Percentiles rank a stretch among this genome's conserved stretches.
Conservation (phyloP, 2,113 vertebrate species). For the Neotragus pygmaeus region DNA sequence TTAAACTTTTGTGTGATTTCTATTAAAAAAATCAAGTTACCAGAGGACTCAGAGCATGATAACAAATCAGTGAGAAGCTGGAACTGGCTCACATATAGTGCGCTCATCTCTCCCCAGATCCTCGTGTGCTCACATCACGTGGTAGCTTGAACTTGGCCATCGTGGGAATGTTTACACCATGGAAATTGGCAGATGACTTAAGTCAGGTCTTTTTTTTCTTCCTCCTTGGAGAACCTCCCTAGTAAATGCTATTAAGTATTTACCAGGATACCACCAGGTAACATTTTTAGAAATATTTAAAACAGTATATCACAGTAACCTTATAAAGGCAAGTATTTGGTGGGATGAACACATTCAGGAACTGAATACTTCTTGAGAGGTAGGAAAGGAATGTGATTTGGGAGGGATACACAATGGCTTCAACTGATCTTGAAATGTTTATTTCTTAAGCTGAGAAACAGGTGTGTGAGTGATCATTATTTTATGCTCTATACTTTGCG, state of each 20-base stretch:
- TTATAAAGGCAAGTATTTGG: background rate
- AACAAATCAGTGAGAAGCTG: background rate
- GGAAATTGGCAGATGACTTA: background rate
- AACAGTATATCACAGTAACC: background rate
- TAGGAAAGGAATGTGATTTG: background rate
- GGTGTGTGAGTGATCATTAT: background rate
- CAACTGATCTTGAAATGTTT: background rate
- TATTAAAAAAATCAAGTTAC: background rate
- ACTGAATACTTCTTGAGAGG: background rate
- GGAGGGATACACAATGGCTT: background rate
- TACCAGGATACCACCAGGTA: background rate
- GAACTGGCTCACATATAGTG: background rate
- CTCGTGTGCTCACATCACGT: background rate
- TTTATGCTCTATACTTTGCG: background rate
- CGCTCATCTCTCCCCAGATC: background rate
- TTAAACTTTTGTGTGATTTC: background rate
- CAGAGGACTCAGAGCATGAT: background rate
- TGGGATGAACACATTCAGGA: background rate
- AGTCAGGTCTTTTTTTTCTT: background rate
- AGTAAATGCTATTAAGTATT: background rate
- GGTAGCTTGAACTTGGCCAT: background rate
- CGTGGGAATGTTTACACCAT: background rate
- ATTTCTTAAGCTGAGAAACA: background rate
- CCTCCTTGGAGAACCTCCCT: background rate
- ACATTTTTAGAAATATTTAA: constrained; percentile 7